Base-by-base conservation (phyloP, 2,888 invertebrate species). In the Perithous albicinctus region DNA sequence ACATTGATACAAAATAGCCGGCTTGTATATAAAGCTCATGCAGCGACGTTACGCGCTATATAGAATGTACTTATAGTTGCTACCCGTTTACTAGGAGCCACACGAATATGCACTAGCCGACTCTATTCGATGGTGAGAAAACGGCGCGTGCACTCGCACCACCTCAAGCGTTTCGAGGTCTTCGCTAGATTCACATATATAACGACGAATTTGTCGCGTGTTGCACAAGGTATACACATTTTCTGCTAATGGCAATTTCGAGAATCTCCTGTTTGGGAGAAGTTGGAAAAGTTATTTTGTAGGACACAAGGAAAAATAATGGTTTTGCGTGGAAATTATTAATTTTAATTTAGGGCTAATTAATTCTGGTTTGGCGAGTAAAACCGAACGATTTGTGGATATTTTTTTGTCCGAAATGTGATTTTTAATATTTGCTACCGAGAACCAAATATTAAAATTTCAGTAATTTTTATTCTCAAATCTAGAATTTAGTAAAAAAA, bases 1-100 rank as follows among this genome's bases (percentile, higher is more conserved):
- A 93, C 93, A 94, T 12, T 3, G 23, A 29, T 18, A 32, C 56
- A 56, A 6, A n/a, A n/a, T n/a, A n/a, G n/a, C n/a, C 23, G 20
- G 51, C 51, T n/a, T n/a, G n/a, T n/a, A n/a, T 20, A 2, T 51
- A 51, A 93, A 94, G 93, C 94, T 92, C 89, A 94, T 89, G 85
- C 91, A 89, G 89, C 29, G 56, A 4, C 29, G 89, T 89, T 86
- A 86, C 87, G 90, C 93, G 92, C 93, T n/a, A n/a, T n/a, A n/a
- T n/a, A n/a, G n/a, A n/a, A n/a, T n/a, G n/a, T n/a, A n/a, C n/a
- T n/a, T n/a, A n/a, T n/a, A n/a, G n/a, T 93, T 8, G n/a, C 29
- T 32, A 46, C 43, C 43, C 72, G 59, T 59, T 72, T 72, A 54
- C n/a, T 10, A 43, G n/a, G 35, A 66, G 3, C n/a, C n/a, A 70